Conservation (phyloP, 2,113 vertebrate genomes). For the Mastomys coucha region DNA sequence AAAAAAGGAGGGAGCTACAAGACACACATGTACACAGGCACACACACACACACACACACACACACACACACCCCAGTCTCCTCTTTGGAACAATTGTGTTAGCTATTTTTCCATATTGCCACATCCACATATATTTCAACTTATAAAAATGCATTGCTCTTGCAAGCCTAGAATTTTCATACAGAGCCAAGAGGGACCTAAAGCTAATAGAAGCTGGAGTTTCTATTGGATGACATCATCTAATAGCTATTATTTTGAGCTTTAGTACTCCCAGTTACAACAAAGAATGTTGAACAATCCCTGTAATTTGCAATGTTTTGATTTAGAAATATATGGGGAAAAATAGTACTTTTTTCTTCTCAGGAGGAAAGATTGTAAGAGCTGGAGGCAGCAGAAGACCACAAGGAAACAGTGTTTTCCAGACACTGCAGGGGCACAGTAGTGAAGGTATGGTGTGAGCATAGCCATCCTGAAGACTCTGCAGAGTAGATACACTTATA, state of each 20-base stretch:
- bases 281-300: neutral
- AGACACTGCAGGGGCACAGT: accelerated
- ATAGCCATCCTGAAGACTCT: neutral
- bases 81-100: neutral
- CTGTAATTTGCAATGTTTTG: neutral
- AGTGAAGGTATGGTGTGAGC: neutral
- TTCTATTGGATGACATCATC: neutral
- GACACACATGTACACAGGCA: neutral
- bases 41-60: too few species aligned
- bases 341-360: neutral
- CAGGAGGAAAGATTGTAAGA: neutral
- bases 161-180: neutral
- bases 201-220: neutral
- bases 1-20: too few species aligned
- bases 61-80: neutral
- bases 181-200: neutral
- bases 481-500: neutral
- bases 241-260: neutral
- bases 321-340: neutral
- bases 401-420: neutral
- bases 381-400: neutral
- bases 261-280: neutral
- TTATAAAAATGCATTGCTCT: neutral
- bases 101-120: neutral
- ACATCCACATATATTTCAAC: neutral